Evolutionary conservation across 2,797 vertebrate genomes (phyloP).

Genomic region (Acanthornis magna): DNA sequence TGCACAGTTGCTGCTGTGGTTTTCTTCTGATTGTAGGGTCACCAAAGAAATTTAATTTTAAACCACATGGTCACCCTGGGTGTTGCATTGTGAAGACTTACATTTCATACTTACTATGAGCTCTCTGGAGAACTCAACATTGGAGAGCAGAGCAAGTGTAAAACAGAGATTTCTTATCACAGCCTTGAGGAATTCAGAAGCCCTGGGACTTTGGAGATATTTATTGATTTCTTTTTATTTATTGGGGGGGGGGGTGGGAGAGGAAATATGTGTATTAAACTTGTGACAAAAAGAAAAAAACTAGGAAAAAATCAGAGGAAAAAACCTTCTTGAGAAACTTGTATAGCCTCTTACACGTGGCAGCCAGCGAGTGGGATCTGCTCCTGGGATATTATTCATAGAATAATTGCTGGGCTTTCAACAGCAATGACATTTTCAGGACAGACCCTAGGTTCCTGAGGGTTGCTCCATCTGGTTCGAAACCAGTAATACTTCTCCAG

Average conservation of each 20-base stretch:
- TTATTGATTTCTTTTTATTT: neutral
- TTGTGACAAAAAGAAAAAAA: neutral
- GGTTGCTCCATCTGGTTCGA: neutral
- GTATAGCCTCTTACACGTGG: neutral
- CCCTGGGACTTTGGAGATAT: neutral
- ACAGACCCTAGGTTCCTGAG: neutral
- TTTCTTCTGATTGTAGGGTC: neutral
- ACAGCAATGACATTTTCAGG: neutral
- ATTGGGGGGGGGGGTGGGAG: fast-evolving
- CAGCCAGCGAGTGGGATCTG: neutral
- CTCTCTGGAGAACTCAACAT: neutral
- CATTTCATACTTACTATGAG: neutral
- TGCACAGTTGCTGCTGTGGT: neutral
- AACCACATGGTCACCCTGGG: neutral
- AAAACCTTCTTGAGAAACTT: neutral
- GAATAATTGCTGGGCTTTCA: neutral
- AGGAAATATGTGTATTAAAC: neutral
- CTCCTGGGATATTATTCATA: neutral
- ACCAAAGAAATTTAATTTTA: neutral
- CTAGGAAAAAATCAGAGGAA: neutral
- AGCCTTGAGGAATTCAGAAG: neutral
- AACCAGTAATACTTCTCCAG: neutral
- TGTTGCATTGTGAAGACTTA: neutral
- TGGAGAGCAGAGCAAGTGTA: neutral
- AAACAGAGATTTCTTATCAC: neutral